A percentile compares a stretch with the other conserved stretches of the same genome.
These are phyloP conservation scores for Trisateles emortualis DNA, from an alignment of 2,888 invertebrate species.

Conservation along the genomic window DNA sequence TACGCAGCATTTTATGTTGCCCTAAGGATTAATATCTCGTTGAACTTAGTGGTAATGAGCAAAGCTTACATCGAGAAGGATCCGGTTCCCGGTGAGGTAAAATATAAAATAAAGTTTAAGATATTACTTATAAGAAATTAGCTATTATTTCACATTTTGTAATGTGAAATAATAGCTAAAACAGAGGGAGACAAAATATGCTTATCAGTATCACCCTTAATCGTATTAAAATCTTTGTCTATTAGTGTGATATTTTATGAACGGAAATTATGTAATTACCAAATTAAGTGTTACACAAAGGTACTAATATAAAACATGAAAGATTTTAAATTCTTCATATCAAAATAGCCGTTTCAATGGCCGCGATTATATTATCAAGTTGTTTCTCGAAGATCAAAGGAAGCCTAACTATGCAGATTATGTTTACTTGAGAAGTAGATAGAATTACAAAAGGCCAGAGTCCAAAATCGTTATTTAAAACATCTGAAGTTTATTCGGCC, in stretches of 20 bases:
- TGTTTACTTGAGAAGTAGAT: slow-evolving; percentile 40
- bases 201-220: no score
- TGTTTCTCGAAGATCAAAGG: slow-evolving; percentile 37
- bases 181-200: no score
- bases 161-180: no score
- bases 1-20: slow-evolving; percentile 44
- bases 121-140: not conserved
- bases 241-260: no score
- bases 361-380: slow-evolving; percentile 30
- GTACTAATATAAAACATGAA: not conserved
- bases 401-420: slow-evolving; percentile 41
- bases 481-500: slow-evolving; percentile 38
- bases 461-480: slow-evolving; percentile 43
- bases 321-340: not conserved
- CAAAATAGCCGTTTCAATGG: slow-evolving; percentile 12
- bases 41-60: slow-evolving; percentile 17
- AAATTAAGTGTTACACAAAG: not conserved
- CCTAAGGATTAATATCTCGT: slow-evolving; percentile 41
- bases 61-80: slow-evolving; percentile 6
- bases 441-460: slow-evolving; percentile 42
- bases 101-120: no score
- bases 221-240: no score
- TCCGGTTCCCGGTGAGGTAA: not conserved
- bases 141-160: no score
- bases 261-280: no score